Conservation (phyloP, 2,113 vertebrate genomes). For the Cyprinodon variegatus region DNA sequence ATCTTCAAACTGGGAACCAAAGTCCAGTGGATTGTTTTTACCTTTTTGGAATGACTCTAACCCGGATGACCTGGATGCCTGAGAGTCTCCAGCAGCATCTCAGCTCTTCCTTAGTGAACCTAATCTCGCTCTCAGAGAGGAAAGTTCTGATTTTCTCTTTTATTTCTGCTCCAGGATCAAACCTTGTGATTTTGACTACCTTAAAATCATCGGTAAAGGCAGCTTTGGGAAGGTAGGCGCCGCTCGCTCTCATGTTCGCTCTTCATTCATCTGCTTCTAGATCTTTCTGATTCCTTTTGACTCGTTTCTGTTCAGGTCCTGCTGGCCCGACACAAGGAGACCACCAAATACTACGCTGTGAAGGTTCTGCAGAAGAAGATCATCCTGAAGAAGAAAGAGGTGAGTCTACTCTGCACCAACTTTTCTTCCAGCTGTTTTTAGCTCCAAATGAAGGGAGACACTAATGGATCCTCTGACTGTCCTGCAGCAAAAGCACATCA, state of each 20-base stretch:
- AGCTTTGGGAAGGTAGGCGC: slow-evolving; percentile 83
- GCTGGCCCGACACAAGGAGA: slow-evolving; percentile 82
- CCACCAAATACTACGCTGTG: slow-evolving; percentile 79
- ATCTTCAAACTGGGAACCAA: too few species aligned
- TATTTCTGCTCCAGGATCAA: slow-evolving; percentile 71
- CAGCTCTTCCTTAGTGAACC: neutral
- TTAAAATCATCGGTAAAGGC: slow-evolving; percentile 85
- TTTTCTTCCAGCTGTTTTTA: too few species aligned
- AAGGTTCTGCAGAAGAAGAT: slow-evolving; percentile 87
- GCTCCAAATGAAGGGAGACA: neutral
- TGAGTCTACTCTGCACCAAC: slow-evolving; percentile 34
- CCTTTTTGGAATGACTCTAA: too few species aligned
- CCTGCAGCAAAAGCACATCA: slow-evolving; percentile 85
- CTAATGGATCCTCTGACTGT: neutral
- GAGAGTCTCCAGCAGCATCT: too few species aligned
- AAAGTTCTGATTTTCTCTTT: neutral
- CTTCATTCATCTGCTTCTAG: too few species aligned
- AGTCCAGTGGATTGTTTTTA: too few species aligned
- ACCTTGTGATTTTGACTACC: slow-evolving; percentile 84
- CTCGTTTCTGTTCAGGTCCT: slow-evolving; percentile 72
- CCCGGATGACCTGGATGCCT: too few species aligned
- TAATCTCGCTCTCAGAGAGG: neutral
- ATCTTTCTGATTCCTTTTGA: neutral
- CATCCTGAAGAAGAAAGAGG: slow-evolving; percentile 86
- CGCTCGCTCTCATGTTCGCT: fast-evolving